These are phyloP conservation scores for Megalurothrips usitatus DNA, from an alignment of 2,888 invertebrate genomes.

Conservation along the genomic window DNA sequence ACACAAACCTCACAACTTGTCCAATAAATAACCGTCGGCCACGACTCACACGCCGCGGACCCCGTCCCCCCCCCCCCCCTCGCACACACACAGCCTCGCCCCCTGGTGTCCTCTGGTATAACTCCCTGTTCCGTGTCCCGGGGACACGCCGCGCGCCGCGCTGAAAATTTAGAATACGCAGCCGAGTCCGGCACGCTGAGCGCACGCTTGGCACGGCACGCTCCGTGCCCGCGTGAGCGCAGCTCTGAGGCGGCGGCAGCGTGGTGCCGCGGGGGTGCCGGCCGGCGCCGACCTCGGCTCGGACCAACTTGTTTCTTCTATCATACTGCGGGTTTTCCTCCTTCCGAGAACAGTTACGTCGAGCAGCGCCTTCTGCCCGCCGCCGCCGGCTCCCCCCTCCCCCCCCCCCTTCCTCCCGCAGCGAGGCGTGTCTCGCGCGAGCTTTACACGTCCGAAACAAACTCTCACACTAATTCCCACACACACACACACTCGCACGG, in stretches of 20 bases:
- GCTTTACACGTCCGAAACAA: slow-evolving; percentile 22
- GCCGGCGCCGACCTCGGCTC: no score
- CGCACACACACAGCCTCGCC: neutral
- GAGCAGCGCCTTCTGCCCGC: neutral
- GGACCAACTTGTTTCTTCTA: no score
- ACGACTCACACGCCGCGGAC: neutral
- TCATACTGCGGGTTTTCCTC: no score
- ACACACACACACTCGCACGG: neutral
- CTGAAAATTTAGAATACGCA: no score
- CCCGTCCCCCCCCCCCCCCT: neutral
- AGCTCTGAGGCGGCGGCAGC: no score
- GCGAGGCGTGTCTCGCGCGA: neutral
- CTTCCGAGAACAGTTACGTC: neutral
- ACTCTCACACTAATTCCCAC: slow-evolving; percentile 4
- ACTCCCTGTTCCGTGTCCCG: neutral
- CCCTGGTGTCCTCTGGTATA: no score
- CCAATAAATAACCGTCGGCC: slow-evolving; percentile 4
- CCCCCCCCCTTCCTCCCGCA: neutral
- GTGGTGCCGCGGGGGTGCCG: no score
- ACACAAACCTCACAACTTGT: slow-evolving; percentile 24
- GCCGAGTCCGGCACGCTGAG: no score
- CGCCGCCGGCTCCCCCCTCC: neutral
- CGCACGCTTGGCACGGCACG: no score
- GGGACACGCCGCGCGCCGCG: neutral
- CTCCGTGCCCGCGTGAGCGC: no score